phyloP scores from a whole-genome alignment of 2,113 vertebrate species.

The Xiphophorus couchianus region DNA sequence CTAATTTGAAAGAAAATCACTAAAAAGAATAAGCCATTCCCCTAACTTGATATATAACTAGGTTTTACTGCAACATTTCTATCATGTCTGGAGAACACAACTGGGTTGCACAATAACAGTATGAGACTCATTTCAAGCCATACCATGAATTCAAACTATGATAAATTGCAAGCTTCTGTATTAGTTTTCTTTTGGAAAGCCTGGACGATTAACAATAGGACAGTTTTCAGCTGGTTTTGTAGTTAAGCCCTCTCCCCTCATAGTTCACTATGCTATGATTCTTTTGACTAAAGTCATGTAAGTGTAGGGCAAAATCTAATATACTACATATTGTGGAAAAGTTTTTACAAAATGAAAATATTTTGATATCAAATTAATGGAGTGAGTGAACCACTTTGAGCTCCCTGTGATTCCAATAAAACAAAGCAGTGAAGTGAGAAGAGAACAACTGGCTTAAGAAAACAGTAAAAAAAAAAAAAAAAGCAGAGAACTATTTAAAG shows the following conservation, averaged over 20 bases:
- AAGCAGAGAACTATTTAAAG: slow-evolving; percentile 18
- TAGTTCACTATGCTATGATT: slow-evolving; percentile 23
- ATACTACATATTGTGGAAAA: slow-evolving; percentile 39
- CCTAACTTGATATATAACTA: neutral
- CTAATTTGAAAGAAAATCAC: neutral
- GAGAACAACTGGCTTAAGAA: slow-evolving; percentile 64
- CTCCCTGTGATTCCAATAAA: slow-evolving; percentile 79
- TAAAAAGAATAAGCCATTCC: neutral
- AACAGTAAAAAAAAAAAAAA: slow-evolving; percentile 33
- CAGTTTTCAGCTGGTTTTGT: slow-evolving; percentile 54
- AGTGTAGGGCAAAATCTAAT: slow-evolving; percentile 27
- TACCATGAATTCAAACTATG: neutral
- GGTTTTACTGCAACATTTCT: neutral
- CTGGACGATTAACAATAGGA: slow-evolving; percentile 16
- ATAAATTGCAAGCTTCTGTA: neutral
- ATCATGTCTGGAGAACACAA: neutral
- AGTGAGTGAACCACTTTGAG: slow-evolving; percentile 65
- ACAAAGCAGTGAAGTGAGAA: slow-evolving; percentile 71
- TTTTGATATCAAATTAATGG: slow-evolving; percentile 76
- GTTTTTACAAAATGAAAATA: slow-evolving; percentile 57
- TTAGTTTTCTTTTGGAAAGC: neutral
- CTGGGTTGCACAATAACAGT: neutral
- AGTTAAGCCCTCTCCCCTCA: slow-evolving; percentile 19
- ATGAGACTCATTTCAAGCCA: too few relatives aligned
- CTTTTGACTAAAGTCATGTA: slow-evolving; percentile 42